Evolutionary conservation across 1,140 invertebrate species (phyloP), one percentile per base, ranked within the genome.

Genomic region (Zaprionus ghesquierei): DNA sequence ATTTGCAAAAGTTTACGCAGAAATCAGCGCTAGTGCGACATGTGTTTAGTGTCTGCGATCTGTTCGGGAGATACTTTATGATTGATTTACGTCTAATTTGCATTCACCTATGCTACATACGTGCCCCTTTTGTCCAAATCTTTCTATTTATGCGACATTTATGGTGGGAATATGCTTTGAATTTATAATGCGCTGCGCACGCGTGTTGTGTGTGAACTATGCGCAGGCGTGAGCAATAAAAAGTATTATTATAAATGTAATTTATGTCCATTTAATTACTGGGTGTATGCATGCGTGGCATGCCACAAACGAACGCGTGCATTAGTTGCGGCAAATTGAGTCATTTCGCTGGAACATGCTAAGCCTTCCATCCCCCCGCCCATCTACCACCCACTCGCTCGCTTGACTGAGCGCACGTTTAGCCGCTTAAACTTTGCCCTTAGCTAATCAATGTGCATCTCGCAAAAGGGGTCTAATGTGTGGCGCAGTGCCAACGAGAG

Each of bases 361-460:
- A n/a, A n/a, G 31, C 31, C 46, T 18, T 27, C n/a, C n/a, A 0
- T 29, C 27, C 6, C 27, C 25, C 3, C 12, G 23, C 27, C 9
- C 27, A 9, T 46, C 49, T 54, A 20, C 29, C 31, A 41, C 56
- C 72, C 8, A n/a, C 59, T 44, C 62, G 22, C 22, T 62, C 13
- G 15, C 49, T 73, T 49, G 41, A 27, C 38, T 79, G 35, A 54
- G 31, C 63, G 69, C 82, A 89, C 82, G 84, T 79, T 86, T 89
- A 87, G 77, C 79, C 79, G 82, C 82, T 81, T 86, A 87, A 87
- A 79, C 76, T 86, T 89, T 69, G 77, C 71, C 81, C 84, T 71
- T 53, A 64, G 58, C 29, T 86, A 81, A 86, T 86, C 81, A 86
- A 51, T 89, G 82, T 79, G 74, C 75, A 86, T 86, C 84, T 87